A percentile compares a stretch with the other conserved stretches of the same genome.
phyloP scores from a whole-genome alignment of 2,797 vertebrate genomes.

The Spheniscus humboldti region DNA sequence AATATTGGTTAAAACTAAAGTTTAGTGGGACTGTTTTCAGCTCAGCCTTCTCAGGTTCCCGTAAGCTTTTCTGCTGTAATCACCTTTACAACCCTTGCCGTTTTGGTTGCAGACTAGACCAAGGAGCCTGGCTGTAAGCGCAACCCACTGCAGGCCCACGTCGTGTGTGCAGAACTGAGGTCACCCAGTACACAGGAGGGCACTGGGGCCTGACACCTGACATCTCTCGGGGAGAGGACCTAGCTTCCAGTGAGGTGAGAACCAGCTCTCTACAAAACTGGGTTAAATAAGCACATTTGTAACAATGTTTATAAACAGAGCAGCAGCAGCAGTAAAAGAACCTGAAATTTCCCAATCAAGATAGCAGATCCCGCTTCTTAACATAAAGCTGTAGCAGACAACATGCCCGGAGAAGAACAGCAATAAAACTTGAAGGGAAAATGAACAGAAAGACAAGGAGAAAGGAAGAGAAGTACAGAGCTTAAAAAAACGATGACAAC shows the following conservation, averaged over 20 bases:
- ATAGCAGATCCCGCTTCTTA: background rate
- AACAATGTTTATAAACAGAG: background rate
- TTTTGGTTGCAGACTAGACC: background rate
- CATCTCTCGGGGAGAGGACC: accelerated
- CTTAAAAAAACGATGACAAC: background rate
- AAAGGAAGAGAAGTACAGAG: background rate
- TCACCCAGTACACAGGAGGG: accelerated
- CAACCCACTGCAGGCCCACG: background rate
- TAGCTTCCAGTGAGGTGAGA: background rate
- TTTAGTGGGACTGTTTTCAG: background rate
- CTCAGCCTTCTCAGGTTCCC: background rate
- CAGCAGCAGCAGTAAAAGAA: background rate
- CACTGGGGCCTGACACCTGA: background rate
- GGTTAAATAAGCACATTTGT: background rate
- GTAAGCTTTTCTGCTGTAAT: background rate
- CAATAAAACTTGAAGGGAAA: background rate
- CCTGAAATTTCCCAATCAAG: background rate
- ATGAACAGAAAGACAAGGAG: background rate
- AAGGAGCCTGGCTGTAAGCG: background rate
- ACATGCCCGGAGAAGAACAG: background rate
- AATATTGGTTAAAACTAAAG: background rate
- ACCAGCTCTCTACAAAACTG: background rate
- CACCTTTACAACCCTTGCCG: background rate
- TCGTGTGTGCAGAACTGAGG: accelerated
- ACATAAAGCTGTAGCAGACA: background rate